These are phyloP conservation scores for Hydrochoerus hydrochaeris DNA, from an alignment of 2,113 vertebrate genomes.

Conservation along the genomic window DNA sequence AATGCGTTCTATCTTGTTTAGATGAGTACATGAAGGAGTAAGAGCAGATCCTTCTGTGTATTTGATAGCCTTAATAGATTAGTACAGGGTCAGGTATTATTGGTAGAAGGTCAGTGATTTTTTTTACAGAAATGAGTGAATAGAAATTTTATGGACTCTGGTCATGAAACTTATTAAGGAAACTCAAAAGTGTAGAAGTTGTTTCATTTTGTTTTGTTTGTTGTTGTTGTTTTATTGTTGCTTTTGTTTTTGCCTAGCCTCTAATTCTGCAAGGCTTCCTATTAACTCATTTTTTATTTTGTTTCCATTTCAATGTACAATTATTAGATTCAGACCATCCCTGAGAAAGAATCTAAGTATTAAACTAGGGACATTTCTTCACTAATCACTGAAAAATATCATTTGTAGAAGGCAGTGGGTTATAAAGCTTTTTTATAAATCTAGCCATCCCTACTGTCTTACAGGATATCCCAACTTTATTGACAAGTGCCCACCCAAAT, in stretches of 20 bases:
- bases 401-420: neutral
- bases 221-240: no score
- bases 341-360: slow-evolving; percentile 2
- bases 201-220: neutral
- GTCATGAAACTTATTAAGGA: neutral
- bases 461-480: neutral
- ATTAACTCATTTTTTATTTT: neutral
- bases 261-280: neutral
- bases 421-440: neutral
- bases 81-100: neutral
- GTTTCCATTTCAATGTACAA: neutral
- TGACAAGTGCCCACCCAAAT: neutral
- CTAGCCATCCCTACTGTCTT: neutral
- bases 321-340: neutral
- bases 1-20: neutral
- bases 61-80: neutral
- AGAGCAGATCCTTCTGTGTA: neutral
- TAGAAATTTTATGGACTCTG: neutral
- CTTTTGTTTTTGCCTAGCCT: neutral
- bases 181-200: neutral
- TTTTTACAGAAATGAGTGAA: neutral
- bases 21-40: neutral
- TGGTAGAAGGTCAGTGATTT: neutral
- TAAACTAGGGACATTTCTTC: neutral
- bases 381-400: neutral